Evolutionary conservation across 2,113 vertebrate genomes (phyloP), one percentile per base, ranked within the genome.

Genomic region (Catharus fuscescens): DNA sequence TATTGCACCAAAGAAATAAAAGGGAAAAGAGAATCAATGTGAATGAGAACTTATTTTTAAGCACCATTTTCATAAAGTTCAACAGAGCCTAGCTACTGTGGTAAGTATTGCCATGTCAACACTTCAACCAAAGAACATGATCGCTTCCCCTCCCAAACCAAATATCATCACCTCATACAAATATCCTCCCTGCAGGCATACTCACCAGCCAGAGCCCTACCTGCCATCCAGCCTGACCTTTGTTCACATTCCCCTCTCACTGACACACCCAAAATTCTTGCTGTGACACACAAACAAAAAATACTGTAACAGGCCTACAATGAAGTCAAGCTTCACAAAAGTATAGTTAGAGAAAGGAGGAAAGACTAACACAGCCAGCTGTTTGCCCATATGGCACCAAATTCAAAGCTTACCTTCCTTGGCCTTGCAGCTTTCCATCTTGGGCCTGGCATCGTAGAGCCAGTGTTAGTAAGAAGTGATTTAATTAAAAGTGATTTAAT

Each of bases 101-200:
- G 4, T 21, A 70, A 57, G 44, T 62, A 83, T 9, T 80, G 64
- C 54, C 78, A 64, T 44, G 60, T 64, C 64, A 96, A 89, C 66
- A 3, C 28, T 40, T 29, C 50, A 85, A 47, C 16, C n/a, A 66
- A 77, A 89, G 18, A 72, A 66, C 25, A 21, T 18, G 47, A 29
- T n/a, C 60, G 42, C 60, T 50, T 88, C 71, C 91, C 93, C 93
- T 96, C 92, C 90, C 90, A 93, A 93, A 81, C 48, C 85, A 95
- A 92, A 93, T 61, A 92, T 5, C 67, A 83, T 69, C 91, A 71
- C 17, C 82, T 82, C 31, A 10, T 70, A 84, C 66, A 92, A 96
- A 90, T n/a, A 94, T 2, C 83, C 59, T 78, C 80, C 87, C 61
- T 48, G 79, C 65, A 81, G 79, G 59, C 2, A 2, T 34, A 47